Conservation (phyloP, 2,113 vertebrate species). For the Octodon degus region DNA sequence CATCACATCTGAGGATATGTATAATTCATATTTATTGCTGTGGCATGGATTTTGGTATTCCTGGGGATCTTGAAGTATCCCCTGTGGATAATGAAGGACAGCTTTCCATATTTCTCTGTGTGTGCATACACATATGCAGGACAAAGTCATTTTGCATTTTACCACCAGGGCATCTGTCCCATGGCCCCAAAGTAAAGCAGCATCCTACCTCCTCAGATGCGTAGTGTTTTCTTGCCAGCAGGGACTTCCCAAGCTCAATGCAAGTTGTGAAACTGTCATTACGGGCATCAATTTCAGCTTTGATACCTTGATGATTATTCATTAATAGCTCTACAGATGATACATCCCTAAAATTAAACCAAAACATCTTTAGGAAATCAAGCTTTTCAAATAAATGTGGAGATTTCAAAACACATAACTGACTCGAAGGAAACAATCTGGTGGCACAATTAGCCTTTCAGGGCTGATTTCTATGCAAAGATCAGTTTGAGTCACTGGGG, state of each 20-base stretch:
- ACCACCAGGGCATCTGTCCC: not conserved
- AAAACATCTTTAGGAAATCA: constrained; percentile 45
- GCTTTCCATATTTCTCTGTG: not conserved
- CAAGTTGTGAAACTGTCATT: constrained; percentile 97
- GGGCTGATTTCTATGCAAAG: not conserved
- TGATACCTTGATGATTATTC: constrained; percentile 99
- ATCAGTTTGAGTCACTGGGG: not conserved
- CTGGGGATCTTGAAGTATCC: not conserved
- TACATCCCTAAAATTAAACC: constrained; percentile 91
- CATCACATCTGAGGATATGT: not conserved
- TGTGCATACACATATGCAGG: fast-evolving
- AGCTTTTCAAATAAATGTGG: not conserved
- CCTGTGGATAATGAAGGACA: not conserved
- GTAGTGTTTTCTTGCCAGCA: constrained; percentile 96
- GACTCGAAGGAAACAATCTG: not conserved
- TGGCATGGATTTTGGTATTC: not conserved
- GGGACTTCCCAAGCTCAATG: constrained; percentile 96
- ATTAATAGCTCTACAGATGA: constrained; percentile 97
- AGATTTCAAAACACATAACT: not conserved
- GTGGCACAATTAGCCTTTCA: not conserved
- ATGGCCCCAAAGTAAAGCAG: not conserved
- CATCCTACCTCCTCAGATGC: constrained; percentile 93
- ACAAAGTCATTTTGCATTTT: not conserved
- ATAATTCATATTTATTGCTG: not conserved
- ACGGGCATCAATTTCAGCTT: constrained; percentile 97